Conservation (phyloP, 2,888 invertebrate species). For the Steinernema hermaphroditum region DNA sequence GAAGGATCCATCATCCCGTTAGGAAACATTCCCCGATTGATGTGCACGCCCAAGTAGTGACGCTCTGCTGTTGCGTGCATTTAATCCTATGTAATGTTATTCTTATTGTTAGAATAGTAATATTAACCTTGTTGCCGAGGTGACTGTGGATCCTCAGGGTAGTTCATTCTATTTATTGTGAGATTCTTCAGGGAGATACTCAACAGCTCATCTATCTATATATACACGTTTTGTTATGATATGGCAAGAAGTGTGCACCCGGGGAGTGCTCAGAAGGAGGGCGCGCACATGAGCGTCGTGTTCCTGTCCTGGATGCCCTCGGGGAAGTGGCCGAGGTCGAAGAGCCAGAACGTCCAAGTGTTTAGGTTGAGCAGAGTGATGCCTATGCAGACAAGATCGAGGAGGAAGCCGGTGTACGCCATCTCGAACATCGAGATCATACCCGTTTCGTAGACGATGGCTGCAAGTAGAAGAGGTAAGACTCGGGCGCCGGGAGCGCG, state of each 20-base stretch:
- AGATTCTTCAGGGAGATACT: conserved; percentile 15
- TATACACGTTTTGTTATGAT: not conserved
- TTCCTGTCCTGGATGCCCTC: conserved; percentile 33
- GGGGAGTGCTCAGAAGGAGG: not conserved
- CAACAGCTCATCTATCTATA: not conserved
- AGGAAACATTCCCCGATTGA: conserved; percentile 1
- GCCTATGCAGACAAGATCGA: conserved; percentile 54
- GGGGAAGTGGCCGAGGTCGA: conserved; percentile 51
- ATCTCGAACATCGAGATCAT: conserved; percentile 53
- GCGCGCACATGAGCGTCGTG: conserved; percentile 15
- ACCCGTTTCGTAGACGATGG: conserved; percentile 68
- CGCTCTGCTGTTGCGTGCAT: not conserved
- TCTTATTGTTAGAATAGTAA: not conserved
- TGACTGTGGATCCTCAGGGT: too few species aligned
- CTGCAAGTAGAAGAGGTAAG: too few species aligned
- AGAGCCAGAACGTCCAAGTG: conserved; percentile 52
- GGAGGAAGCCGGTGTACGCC: conserved; percentile 53
- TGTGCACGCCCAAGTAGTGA: conserved; percentile 1
- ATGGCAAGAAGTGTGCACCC: not conserved
- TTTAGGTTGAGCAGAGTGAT: conserved; percentile 57
- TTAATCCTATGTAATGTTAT: not conserved
- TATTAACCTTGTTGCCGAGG: not conserved
- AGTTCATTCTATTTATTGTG: conserved; percentile 9
- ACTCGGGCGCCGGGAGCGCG: too few species aligned
- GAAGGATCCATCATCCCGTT: conserved; percentile 4